Conservation (phyloP, 2,113 vertebrate genomes). For the Herpetotheres cachinnans region DNA sequence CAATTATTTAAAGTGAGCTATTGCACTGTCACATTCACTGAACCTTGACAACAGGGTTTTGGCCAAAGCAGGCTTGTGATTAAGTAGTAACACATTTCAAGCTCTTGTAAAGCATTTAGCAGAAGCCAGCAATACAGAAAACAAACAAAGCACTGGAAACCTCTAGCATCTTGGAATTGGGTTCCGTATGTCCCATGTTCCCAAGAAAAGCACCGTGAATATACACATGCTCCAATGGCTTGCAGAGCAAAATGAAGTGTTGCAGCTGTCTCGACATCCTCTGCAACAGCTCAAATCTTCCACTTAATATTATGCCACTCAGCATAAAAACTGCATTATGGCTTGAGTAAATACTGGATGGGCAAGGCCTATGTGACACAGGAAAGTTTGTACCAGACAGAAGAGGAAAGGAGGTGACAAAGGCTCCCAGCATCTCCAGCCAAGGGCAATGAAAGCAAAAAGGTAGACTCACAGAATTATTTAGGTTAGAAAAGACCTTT, state of each 20-base stretch:
- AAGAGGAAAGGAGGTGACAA: not conserved
- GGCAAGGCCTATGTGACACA: not conserved
- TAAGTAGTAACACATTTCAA: constrained; percentile 23
- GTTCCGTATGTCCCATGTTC: not conserved
- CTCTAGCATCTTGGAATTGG: not conserved
- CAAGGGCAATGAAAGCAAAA: not conserved
- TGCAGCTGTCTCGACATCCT: not conserved
- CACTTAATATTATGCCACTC: not conserved
- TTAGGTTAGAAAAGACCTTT: too few species aligned
- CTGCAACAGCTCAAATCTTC: not conserved
- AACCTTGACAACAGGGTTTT: constrained; percentile 32
- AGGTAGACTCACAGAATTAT: not conserved
- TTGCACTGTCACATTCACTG: constrained; percentile 4
- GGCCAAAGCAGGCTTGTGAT: constrained; percentile 8
- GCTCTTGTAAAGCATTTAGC: constrained; percentile 9
- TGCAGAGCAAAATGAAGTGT: not conserved
- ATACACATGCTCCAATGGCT: not conserved
- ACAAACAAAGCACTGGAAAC: not conserved
- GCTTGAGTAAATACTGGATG: not conserved
- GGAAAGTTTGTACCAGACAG: not conserved
- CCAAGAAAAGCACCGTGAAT: not conserved
- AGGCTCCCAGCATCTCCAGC: not conserved
- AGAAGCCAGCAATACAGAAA: constrained; percentile 1
- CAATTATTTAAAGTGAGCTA: constrained; percentile 40
- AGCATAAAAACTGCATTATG: not conserved